Evolutionary conservation across 1,140 invertebrate genomes (phyloP).

Genomic region (Zophobas atratus): DNA sequence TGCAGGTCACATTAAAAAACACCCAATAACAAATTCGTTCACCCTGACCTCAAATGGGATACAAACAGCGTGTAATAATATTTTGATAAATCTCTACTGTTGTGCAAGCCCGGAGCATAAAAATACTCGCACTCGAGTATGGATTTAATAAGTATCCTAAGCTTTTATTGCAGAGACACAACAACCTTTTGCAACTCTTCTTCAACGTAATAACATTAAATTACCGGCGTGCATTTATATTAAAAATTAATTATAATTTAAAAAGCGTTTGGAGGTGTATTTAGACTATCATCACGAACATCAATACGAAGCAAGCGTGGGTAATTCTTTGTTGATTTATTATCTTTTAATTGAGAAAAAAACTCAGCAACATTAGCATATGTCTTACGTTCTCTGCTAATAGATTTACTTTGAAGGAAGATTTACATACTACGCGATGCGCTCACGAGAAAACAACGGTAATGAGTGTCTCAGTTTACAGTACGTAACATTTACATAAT

Average conservation of each 20-base stretch:
- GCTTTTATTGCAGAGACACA: slow-evolving; percentile 10
- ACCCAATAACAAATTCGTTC: too few relatives aligned
- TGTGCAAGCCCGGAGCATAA: background rate
- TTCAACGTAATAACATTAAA: background rate
- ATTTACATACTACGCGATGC: background rate
- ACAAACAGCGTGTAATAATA: background rate
- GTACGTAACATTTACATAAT: slow-evolving; percentile 3
- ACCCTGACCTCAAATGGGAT: background rate
- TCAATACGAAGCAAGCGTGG: too few relatives aligned
- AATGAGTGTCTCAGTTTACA: slow-evolving; percentile 10
- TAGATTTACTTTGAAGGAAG: background rate
- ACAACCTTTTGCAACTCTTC: slow-evolving; percentile 14
- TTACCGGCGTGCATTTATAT: slow-evolving; percentile 8
- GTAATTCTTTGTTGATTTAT: too few relatives aligned
- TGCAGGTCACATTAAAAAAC: too few relatives aligned
- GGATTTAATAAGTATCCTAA: background rate
- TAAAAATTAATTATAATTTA: slow-evolving; percentile 4
- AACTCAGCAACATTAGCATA: too few relatives aligned
- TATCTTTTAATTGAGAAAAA: too few relatives aligned
- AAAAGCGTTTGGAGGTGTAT: background rate
- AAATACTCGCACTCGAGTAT: background rate
- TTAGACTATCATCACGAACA: background rate
- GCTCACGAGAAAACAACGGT: background rate
- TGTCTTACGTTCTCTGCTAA: background rate
- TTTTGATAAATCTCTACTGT: background rate